A percentile compares a stretch with the other conserved stretches of the same genome.
These are phyloP conservation scores for Gobius niger DNA, from an alignment of 2,113 vertebrate genomes.

Conservation along the genomic window DNA sequence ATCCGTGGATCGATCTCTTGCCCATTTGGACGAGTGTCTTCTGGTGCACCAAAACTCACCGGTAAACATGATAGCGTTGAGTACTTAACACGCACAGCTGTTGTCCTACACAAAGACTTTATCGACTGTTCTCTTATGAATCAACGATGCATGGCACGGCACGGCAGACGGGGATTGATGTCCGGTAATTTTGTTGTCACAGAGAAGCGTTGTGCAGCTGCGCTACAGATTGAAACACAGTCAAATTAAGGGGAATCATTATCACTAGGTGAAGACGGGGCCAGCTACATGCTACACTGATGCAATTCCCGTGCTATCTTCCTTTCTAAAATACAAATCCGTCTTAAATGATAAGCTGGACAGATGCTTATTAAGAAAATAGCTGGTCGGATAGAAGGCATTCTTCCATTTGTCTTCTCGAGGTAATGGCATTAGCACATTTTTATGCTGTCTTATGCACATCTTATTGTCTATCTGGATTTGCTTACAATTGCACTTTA, in stretches of 20 bases:
- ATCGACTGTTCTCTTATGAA: not conserved
- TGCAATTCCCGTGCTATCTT: slow-evolving; percentile 8
- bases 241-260: slow-evolving; percentile 31
- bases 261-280: slow-evolving; percentile 6
- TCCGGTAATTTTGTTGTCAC: slow-evolving; percentile 11
- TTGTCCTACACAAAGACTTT: not conserved
- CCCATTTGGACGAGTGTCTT: slow-evolving; percentile 88
- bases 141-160: slow-evolving; percentile 28
- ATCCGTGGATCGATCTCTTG: slow-evolving; percentile 90
- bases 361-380: not conserved
- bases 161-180: slow-evolving; percentile 23
- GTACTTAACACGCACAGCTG: not conserved
- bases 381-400: not conserved
- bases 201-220: slow-evolving; percentile 9
- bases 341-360: not conserved
- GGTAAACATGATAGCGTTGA: slow-evolving; percentile 65
- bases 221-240: slow-evolving; percentile 12
- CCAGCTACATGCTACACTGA: slow-evolving; percentile 17
- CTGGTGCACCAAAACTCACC: slow-evolving; percentile 80
- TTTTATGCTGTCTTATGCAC: not conserved
- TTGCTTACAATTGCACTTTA: not conserved
- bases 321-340: not conserved
- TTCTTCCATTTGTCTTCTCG: not conserved
- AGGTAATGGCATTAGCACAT: not conserved
- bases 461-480: slow-evolving; percentile 1